Evolutionary conservation across 35 echinoderm and acorn worm genomes (phyloP).

Genomic region (Stichopus chloronotus): DNA sequence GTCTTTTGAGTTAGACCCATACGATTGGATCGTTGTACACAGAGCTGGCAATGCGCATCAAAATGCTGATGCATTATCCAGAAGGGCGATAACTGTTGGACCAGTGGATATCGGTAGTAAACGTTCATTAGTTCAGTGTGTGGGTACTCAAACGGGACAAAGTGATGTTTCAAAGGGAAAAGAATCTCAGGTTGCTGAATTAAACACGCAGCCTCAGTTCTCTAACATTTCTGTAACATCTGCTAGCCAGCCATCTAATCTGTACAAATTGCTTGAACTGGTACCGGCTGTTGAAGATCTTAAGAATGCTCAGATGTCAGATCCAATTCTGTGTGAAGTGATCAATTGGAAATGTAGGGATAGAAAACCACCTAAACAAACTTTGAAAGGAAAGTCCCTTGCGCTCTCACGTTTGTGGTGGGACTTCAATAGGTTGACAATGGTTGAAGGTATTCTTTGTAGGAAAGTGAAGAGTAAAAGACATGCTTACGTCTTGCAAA

Average conservation of each 20-base stretch:
- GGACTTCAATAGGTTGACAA: slow-evolving; percentile 18
- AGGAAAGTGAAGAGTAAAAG: neutral
- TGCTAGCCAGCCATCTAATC: slow-evolving; percentile 1
- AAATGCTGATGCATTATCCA: neutral
- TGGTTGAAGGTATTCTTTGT: neutral
- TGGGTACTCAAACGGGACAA: no score
- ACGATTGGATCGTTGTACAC: neutral
- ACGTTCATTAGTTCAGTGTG: no score
- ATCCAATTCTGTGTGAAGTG: neutral
- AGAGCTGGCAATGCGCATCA: slow-evolving; percentile 7
- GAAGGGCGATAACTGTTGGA: no score
- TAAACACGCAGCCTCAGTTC: neutral
- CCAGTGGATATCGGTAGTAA: no score
- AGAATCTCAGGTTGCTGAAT: neutral
- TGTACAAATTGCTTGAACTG: neutral
- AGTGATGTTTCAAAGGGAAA: no score
- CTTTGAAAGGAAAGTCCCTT: neutral
- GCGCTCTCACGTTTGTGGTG: slow-evolving; percentile 16
- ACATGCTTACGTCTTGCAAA: slow-evolving; percentile 5
- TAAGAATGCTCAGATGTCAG: neutral
- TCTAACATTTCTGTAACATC: no score
- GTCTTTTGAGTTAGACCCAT: slow-evolving; percentile 40
- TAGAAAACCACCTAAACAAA: neutral
- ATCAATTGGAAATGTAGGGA: neutral
- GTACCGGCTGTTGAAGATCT: neutral